Evolutionary conservation across 2,113 vertebrate genomes (phyloP).

Genomic region (Ursus arctos): DNA sequence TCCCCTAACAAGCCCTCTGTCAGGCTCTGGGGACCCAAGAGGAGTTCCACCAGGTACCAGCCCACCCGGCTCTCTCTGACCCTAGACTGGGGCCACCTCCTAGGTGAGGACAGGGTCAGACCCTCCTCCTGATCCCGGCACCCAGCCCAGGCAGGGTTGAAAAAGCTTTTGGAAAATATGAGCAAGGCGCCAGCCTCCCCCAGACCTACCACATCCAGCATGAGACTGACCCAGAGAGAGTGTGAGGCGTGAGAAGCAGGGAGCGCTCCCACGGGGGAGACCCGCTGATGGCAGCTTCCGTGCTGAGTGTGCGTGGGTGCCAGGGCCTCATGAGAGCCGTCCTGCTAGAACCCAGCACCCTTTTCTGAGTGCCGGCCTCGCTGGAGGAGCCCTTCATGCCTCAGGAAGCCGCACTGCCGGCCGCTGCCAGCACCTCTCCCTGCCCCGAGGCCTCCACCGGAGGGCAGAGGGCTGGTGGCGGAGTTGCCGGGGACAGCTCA

Average conservation of each 20-base stretch:
- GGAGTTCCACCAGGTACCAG: background rate
- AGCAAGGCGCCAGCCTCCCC: background rate
- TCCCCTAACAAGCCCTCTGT: background rate
- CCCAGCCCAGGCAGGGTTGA: background rate
- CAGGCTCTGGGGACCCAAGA: background rate
- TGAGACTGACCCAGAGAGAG: background rate
- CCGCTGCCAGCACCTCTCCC: background rate
- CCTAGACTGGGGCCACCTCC: background rate
- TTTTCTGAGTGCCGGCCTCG: background rate
- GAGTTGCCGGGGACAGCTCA: background rate
- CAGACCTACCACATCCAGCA: background rate
- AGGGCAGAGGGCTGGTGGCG: background rate
- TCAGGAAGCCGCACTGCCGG: background rate
- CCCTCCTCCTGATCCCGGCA: background rate
- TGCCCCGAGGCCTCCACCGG: background rate
- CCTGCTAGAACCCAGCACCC: background rate
- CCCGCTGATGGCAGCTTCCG: fast-evolving
- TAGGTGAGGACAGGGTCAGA: background rate
- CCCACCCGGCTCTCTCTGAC: background rate
- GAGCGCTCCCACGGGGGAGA: fast-evolving
- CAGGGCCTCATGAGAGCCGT: background rate
- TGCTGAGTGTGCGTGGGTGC: fast-evolving
- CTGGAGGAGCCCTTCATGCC: background rate
- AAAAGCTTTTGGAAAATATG: background rate
- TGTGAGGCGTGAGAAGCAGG: background rate